A percentile compares a stretch with the other conserved stretches of the same genome.
phyloP scores from a whole-genome alignment of 2,797 vertebrate genomes.

The Phalanger gymnotis region DNA sequence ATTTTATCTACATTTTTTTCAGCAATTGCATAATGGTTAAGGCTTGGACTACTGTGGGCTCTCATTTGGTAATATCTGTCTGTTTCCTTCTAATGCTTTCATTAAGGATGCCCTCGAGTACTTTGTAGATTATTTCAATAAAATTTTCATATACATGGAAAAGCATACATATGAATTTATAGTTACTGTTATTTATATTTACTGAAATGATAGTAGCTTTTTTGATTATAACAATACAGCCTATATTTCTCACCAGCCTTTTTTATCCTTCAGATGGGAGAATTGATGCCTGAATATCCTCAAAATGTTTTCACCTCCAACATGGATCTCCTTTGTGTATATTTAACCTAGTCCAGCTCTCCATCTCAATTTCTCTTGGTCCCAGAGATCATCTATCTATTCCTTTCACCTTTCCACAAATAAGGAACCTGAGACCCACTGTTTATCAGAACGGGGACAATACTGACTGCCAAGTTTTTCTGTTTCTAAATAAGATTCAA shows the following conservation, averaged over 20 bases:
- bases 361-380: background rate
- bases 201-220: background rate
- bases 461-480: background rate
- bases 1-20: background rate
- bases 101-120: background rate
- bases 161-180: background rate
- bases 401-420: background rate
- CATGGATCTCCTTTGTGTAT: background rate
- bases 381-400: background rate
- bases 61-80: background rate
- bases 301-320: background rate
- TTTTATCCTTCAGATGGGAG: background rate
- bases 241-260: background rate
- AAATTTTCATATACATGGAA: background rate
- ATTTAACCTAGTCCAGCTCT: background rate
- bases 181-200: background rate
- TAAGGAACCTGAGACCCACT: background rate
- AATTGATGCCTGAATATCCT: background rate
- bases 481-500: background rate
- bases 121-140: background rate
- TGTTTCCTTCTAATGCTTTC: background rate
- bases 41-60: background rate
- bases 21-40: background rate
- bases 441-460: conserved; percentile 16
- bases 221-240: background rate